Evolutionary conservation across 2,888 invertebrate species (phyloP).

Genomic region (Nezara viridula): DNA sequence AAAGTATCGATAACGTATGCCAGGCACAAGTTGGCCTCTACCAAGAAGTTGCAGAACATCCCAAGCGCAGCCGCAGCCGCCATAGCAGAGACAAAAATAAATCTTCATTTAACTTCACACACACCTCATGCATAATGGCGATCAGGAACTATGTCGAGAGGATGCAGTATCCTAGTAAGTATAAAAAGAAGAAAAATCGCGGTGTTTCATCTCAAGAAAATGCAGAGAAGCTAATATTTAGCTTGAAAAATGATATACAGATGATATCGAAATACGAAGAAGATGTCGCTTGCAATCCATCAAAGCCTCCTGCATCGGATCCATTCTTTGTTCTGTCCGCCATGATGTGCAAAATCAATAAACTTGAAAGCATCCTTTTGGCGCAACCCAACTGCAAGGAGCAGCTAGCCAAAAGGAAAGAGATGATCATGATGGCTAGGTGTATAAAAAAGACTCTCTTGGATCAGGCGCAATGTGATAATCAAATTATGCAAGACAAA

Average conservation of each 20-base stretch:
- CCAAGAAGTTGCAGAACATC: background rate
- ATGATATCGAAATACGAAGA: slow-evolving; percentile 46
- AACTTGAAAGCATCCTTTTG: slow-evolving; percentile 24
- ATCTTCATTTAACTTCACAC: slow-evolving; percentile 43
- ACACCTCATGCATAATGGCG: slow-evolving; percentile 51
- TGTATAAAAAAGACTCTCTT: slow-evolving; percentile 45
- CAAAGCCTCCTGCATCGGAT: background rate
- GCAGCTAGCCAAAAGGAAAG: background rate
- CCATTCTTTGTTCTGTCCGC: slow-evolving; percentile 55
- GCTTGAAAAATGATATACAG: slow-evolving; percentile 51
- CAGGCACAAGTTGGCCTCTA: too few species aligned
- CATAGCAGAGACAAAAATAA: background rate
- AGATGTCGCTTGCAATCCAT: background rate
- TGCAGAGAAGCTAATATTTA: slow-evolving; percentile 11
- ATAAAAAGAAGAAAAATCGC: background rate
- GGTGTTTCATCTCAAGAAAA: background rate
- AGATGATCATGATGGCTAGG: slow-evolving; percentile 34
- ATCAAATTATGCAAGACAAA: slow-evolving; percentile 45
- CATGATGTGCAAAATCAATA: slow-evolving; percentile 58
- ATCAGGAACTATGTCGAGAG: slow-evolving; percentile 31
- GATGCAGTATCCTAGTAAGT: background rate
- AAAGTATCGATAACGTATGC: background rate
- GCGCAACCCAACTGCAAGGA: background rate
- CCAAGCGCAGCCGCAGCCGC: background rate
- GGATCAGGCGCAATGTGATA: slow-evolving; percentile 22